Conservation (phyloP, 1,140 invertebrate genomes). For the Lepidotrigona ventralis region DNA sequence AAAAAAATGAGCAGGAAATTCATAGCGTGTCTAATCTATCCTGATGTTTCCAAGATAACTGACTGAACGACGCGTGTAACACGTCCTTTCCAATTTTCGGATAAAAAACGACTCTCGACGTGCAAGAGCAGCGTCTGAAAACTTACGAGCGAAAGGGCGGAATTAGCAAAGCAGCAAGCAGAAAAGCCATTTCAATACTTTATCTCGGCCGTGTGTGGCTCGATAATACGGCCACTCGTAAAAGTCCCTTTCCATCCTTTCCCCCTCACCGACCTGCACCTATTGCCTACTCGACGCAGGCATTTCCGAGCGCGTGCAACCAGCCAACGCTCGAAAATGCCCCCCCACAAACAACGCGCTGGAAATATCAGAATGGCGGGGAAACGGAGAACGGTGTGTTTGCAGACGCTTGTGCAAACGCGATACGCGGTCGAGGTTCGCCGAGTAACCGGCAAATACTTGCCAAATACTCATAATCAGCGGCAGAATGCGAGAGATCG, state of each 20-base stretch:
- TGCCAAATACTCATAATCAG: background rate
- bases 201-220: background rate
- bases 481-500: background rate
- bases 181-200: background rate
- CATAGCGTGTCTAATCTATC: too few species aligned
- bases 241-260: background rate
- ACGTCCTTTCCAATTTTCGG: too few species aligned
- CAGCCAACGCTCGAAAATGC: background rate
- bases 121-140: background rate
- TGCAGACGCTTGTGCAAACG: conserved; percentile 18
- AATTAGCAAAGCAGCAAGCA: background rate
- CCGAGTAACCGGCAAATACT: conserved; percentile 9
- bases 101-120: too few species aligned
- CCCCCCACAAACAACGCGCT: background rate
- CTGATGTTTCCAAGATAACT: too few species aligned
- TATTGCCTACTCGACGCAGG: background rate
- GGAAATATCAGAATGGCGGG: background rate
- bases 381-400: background rate
- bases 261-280: background rate
- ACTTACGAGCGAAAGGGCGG: background rate
- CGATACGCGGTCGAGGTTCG: background rate
- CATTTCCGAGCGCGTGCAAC: too few species aligned
- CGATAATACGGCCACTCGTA: too few species aligned
- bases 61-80: too few species aligned
- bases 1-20: too few species aligned